A percentile compares a stretch with the other conserved stretches of the same genome.
These are phyloP conservation scores for Halictus rubicundus DNA, from an alignment of 1,140 invertebrate species.

Conservation along the genomic window DNA sequence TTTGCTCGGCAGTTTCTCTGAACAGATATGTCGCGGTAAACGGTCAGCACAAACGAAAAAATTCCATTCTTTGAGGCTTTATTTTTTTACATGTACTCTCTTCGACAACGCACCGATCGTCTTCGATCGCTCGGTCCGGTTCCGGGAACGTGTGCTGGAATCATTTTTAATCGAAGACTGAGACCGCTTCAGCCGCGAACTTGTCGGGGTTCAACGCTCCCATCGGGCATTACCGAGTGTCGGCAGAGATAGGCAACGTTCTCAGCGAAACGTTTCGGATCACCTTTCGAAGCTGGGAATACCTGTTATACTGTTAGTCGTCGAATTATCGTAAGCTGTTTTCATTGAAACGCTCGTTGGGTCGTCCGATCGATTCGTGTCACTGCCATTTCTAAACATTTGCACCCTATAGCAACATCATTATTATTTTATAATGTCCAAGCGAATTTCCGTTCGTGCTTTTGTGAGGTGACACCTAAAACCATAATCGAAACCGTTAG, in stretches of 20 bases:
- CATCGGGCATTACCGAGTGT: conserved; percentile 30
- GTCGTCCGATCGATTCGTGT: no score
- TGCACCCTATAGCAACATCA: no score
- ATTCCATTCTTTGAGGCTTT: conserved; percentile 38
- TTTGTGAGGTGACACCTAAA: no score
- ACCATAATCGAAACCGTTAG: no score
- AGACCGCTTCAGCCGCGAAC: conserved; percentile 41
- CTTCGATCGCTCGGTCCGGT: conserved; percentile 4
- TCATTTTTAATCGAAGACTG: conserved; percentile 72
- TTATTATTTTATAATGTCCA: no score
- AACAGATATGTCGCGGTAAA: not conserved
- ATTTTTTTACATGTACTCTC: conserved; percentile 46
- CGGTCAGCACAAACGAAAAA: conserved; percentile 18
- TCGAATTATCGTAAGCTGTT: not conserved
- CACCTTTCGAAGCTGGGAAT: no score
- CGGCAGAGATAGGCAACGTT: not conserved
- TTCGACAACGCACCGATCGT: conserved; percentile 11
- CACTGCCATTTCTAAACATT: no score
- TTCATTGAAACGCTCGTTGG: no score
- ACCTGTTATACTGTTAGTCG: not conserved
- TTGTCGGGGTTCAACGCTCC: conserved; percentile 11
- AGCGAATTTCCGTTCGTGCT: no score
- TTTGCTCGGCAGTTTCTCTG: no score
- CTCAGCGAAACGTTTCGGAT: not conserved
- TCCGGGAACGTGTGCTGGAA: conserved; percentile 31